Conservation (phyloP, 2,113 vertebrate genomes). For the Psittacula cyanocephala region DNA sequence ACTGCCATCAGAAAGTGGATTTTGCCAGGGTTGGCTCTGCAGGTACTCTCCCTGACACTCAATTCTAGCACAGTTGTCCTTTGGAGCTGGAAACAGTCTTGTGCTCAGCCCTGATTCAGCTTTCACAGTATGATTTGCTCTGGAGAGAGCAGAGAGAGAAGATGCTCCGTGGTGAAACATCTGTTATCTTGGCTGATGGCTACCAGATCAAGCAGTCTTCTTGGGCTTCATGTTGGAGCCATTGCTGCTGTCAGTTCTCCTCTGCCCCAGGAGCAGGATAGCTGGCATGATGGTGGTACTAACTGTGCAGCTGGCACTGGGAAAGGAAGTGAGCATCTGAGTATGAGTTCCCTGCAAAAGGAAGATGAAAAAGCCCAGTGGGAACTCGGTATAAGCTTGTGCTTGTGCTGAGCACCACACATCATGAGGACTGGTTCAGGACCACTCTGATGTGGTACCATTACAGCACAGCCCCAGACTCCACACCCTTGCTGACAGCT, state of each 20-base stretch:
- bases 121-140: not conserved
- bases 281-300: not conserved
- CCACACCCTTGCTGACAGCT: accelerated
- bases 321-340: not conserved
- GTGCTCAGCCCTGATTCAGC: not conserved
- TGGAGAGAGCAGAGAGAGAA: not conserved
- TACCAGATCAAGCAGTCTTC: not conserved
- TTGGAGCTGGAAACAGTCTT: not conserved
- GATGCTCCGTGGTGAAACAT: not conserved
- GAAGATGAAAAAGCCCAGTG: not conserved
- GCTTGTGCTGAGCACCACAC: not conserved
- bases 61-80: not conserved
- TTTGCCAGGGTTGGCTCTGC: not conserved
- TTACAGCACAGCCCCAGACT: not conserved
- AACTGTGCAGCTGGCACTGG: not conserved
- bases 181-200: not conserved
- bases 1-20: not conserved
- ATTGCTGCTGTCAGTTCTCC: not conserved
- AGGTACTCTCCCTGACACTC: not conserved
- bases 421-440: not conserved
- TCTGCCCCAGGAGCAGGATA: not conserved
- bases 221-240: not conserved
- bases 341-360: accelerated
- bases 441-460: not conserved
- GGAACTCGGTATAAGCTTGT: not conserved